Evolutionary conservation across 2,888 invertebrate genomes (phyloP), one percentile per base, ranked within the genome.

Genomic region (Leistus spinibarbis): DNA sequence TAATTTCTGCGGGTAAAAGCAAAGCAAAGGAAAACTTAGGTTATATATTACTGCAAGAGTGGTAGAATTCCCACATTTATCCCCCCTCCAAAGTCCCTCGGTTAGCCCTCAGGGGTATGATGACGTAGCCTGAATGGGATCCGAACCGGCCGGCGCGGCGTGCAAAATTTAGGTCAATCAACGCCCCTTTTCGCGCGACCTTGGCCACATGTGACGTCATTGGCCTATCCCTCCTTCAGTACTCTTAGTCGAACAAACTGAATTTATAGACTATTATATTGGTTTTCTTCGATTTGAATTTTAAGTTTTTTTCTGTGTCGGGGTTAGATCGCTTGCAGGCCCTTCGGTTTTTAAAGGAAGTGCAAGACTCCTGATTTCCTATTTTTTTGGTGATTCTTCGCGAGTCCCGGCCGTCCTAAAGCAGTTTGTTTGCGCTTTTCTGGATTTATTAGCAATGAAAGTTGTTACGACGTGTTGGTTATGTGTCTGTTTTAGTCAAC

Each of bases 171-270:
- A 60, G 60, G 60, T 60, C 60, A 60, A 17, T 13, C 57, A 19
- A 60, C 60, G 17, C 60, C 17, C 60, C 60, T 17, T 17, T 19
- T 22, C 20, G 20, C 19, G 17, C 60, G 60, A 60, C 60, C 60
- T 60, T 60, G 60, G 60, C 60, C 60, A 22, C 60, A n/a, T 60
- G 17, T 60, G 60, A 60, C 60, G 60, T 60, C 60, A 60, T 22
- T 10, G 60, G 22, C 22, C 10, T 60, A 60, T 13, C 19, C 19
- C 53, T 53, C 19, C 19, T 40, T 40, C 40, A 10, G 40, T 40
- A 10, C 40, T 40, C 40, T 40, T 40, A 13, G 5, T 40, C 40
- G 40, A 3, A 1, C 40, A 40, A 40, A 40, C 7, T 2, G 40
- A 40, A 40, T 40, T 40, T 40, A 40, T 40, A 5, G 40, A 40